Evolutionary conservation across 2,888 invertebrate species (phyloP), one percentile per base, ranked within the genome.

Genomic region (Eremobia ochroleuca): DNA sequence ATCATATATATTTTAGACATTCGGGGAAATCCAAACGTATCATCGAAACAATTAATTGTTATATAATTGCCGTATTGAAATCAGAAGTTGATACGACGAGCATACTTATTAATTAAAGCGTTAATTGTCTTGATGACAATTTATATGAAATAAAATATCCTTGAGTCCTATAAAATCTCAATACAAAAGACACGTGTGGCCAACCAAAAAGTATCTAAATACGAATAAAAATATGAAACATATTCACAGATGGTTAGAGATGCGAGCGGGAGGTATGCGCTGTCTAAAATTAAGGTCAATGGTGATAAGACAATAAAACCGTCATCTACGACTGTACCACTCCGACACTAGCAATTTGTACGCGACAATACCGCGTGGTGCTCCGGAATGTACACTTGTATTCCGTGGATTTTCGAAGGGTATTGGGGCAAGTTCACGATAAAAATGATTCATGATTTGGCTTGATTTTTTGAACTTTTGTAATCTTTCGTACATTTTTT

Each of bases 251-350:
- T 88, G 85, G 85, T 81, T 78, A 83, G 77, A 82, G 85, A 65
- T 40, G 76, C 71, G 69, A 80, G 90, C 89, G 89, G 90, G 93
- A 90, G 92, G 89, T 88, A 91, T 79, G 68, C 28, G 84, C 73
- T 90, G 89, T 88, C 90, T 93, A 90, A 95, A 95, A 95, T 95
- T 95, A 95, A 91, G 95, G 95, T 95, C 95, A 95, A 95, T 94
- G 95, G 94, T 95, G 93, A 94, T 93, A 93, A 92, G 91, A 90
- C 91, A 86, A 89, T 93, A 93, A 93, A 94, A 93, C 89, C 88
- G 91, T 91, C 92, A 92, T 92, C 91, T 90, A 89, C 88, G 88
- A 90, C 87, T 85, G 86, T 81, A 85, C 69, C 21, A 61, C 58
- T 62, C 61, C 78, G 87, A 86, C 70, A 79, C 78, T 78, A 77